These are phyloP conservation scores for Oxyteleia sp. DNA, from an alignment of 2,888 invertebrate species.

Conservation along the genomic window DNA sequence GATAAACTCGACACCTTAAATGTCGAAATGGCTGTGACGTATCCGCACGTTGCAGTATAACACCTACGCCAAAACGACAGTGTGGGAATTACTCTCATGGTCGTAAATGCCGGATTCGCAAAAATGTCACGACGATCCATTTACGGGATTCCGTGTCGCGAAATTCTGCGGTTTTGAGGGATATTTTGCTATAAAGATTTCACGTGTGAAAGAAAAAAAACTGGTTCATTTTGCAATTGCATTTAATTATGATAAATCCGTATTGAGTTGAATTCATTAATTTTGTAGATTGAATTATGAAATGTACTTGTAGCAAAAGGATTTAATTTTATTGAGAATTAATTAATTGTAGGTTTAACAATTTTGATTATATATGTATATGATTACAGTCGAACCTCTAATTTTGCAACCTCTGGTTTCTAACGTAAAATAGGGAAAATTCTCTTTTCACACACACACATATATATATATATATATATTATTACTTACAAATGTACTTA, in stretches of 20 bases:
- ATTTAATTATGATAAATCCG: no score
- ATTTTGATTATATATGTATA: no score
- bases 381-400: no score
- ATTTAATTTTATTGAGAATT: no score
- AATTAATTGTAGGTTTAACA: no score
- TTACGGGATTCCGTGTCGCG: not conserved
- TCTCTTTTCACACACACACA: no score
- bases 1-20: conserved; percentile 16
- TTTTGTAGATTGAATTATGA: no score
- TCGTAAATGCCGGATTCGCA: conserved; percentile 14
- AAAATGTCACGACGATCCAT: conserved; percentile 15
- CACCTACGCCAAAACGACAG: conserved; percentile 7
- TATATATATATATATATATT: not conserved
- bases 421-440: no score
- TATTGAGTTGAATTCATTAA: no score
- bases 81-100: conserved; percentile 19
- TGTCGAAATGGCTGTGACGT: conserved; percentile 13
- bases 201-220: not conserved
- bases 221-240: not conserved
- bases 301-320: no score
- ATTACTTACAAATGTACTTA: conserved; percentile 9
- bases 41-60: conserved; percentile 7
- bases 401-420: no score
- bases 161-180: not conserved
- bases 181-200: not conserved